phyloP scores from a whole-genome alignment of 2,888 invertebrate species.

The Pasiphila rectangulata region DNA sequence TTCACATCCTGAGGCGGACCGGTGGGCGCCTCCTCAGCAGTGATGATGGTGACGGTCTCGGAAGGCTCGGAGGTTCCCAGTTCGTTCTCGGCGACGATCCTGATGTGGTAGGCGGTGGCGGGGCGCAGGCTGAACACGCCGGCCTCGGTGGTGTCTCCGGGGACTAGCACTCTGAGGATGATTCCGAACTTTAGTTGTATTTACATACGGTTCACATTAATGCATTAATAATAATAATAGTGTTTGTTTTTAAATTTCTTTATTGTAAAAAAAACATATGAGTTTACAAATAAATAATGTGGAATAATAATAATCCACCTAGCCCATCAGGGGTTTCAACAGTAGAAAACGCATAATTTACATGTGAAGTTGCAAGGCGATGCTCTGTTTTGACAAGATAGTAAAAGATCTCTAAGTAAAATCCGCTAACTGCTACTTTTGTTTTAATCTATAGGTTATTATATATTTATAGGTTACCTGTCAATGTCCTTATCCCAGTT shows the following conservation, averaged over 20 bases:
- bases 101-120: conserved; percentile 94
- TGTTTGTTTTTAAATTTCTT: too few relatives aligned
- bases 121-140: conserved; percentile 94
- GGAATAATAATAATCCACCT: too few relatives aligned
- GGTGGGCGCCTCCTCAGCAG: conserved; percentile 94
- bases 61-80: conserved; percentile 96
- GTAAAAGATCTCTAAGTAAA: too few relatives aligned
- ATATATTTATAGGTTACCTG: conserved; percentile 49
- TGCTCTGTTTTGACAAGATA: too few relatives aligned
- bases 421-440: too few relatives aligned
- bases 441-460: neutral
- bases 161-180: conserved; percentile 86
- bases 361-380: too few relatives aligned
- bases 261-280: too few relatives aligned
- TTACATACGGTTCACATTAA: neutral
- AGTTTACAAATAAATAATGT: too few relatives aligned
- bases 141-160: conserved; percentile 93
- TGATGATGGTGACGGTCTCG: conserved; percentile 95
- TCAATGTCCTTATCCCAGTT: conserved; percentile 89
- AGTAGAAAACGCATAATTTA: too few relatives aligned
- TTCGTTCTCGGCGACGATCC: conserved; percentile 96
- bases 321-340: too few relatives aligned
- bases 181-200: neutral
- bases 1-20: conserved; percentile 91
- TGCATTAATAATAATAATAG: too few relatives aligned